These are phyloP conservation scores for Chalcosyrphus nemorum DNA, from an alignment of 2,888 invertebrate genomes.

Conservation along the genomic window DNA sequence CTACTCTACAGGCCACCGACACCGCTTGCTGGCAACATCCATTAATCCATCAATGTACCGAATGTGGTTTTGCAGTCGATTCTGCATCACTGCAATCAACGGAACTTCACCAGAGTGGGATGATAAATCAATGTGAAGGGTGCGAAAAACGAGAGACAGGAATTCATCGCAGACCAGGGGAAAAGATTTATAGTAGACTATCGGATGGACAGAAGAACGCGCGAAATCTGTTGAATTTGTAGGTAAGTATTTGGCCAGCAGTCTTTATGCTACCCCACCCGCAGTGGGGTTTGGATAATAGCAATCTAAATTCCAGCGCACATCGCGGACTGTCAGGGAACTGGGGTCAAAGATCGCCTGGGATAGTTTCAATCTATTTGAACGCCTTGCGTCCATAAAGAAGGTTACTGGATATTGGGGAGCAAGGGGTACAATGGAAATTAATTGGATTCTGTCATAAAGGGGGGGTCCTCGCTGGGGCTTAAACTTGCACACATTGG, in stretches of 20 bases:
- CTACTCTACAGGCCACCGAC: slow-evolving; percentile 25
- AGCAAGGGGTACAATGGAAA: too few relatives aligned
- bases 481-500: too few relatives aligned
- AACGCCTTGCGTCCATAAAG: too few relatives aligned
- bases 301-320: too few relatives aligned
- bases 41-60: slow-evolving; percentile 67
- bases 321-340: too few relatives aligned
- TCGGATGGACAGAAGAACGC: background rate
- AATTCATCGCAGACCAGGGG: background rate
- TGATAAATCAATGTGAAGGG: slow-evolving; percentile 60
- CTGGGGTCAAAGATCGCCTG: too few relatives aligned
- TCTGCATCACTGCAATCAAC: slow-evolving; percentile 62
- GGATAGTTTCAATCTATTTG: too few relatives aligned
- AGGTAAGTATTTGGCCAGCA: background rate
- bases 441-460: too few relatives aligned
- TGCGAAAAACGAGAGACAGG: slow-evolving; percentile 57
- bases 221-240: slow-evolving; percentile 45
- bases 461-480: too few relatives aligned
- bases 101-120: slow-evolving; percentile 30
- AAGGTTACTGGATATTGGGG: too few relatives aligned
- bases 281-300: too few relatives aligned
- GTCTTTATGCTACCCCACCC: background rate
- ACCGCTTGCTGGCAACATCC: slow-evolving; percentile 56
- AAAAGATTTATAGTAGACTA: slow-evolving; percentile 45
- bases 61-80: slow-evolving; percentile 65